These are phyloP conservation scores for Heliconius himera DNA, from an alignment of 1,140 invertebrate species.

Conservation along the genomic window DNA sequence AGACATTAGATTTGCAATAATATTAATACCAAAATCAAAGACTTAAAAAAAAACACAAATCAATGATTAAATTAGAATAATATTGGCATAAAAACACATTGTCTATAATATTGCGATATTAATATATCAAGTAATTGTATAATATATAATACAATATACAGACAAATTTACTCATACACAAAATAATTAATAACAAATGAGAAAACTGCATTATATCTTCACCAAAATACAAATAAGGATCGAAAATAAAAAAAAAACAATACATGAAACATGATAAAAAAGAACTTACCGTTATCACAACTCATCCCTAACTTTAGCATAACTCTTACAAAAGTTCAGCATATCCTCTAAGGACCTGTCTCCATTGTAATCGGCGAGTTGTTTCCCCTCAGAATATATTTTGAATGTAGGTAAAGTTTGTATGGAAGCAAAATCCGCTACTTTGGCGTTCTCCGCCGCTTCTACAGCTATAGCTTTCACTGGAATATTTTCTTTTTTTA, in stretches of 20 bases:
- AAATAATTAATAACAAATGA: too few relatives aligned
- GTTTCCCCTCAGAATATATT: constrained; percentile 90
- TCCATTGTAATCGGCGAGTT: constrained; percentile 86
- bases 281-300: constrained; percentile 52
- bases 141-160: too few relatives aligned
- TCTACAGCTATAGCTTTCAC: constrained; percentile 91
- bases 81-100: too few relatives aligned
- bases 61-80: too few relatives aligned
- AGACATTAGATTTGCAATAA: too few relatives aligned
- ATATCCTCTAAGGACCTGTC: constrained; percentile 81
- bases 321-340: constrained; percentile 52
- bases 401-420: constrained; percentile 93
- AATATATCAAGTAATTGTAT: too few relatives aligned
- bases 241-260: neutral
- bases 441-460: constrained; percentile 85
- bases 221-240: neutral
- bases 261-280: neutral
- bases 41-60: too few relatives aligned
- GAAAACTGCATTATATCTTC: neutral
- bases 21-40: too few relatives aligned
- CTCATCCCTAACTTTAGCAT: constrained; percentile 63
- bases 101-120: too few relatives aligned
- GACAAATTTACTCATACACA: too few relatives aligned
- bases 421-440: constrained; percentile 88
- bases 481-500: constrained; percentile 85